A percentile compares a stretch with the other conserved stretches of the same genome.
phyloP scores from a whole-genome alignment of 2,888 invertebrate genomes.

The Dasypolia templi region DNA sequence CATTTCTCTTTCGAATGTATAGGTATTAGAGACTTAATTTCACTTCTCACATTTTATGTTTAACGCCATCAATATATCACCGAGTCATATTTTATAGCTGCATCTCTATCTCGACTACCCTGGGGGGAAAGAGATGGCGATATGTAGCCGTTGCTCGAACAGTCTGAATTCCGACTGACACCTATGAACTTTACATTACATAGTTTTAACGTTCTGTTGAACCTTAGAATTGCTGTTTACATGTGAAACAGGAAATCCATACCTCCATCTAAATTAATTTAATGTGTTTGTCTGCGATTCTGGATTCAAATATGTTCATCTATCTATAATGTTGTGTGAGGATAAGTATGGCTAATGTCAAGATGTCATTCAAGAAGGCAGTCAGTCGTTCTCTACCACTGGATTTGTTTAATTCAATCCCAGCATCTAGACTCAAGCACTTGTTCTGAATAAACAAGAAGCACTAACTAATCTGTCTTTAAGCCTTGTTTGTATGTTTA shows the following conservation, averaged over 20 bases:
- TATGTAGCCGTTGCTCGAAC: conserved; percentile 48
- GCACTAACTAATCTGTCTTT: conserved; percentile 10
- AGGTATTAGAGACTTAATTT: conserved; percentile 47
- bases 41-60: conserved; percentile 49
- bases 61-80: conserved; percentile 53
- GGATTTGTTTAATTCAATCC: conserved; percentile 35
- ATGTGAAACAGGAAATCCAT: conserved; percentile 45
- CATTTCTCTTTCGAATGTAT: conserved; percentile 44
- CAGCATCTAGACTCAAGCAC: conserved; percentile 24
- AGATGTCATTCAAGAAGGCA: conserved; percentile 22
- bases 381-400: conserved; percentile 19
- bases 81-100: conserved; percentile 22
- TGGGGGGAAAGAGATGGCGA: conserved; percentile 47
- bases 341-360: not conserved
- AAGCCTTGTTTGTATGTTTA: conserved; percentile 23
- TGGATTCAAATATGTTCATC: conserved; percentile 9
- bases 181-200: conserved; percentile 63
- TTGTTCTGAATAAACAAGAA: conserved; percentile 49
- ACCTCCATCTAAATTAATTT: conserved; percentile 7
- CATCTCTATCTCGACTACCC: conserved; percentile 38
- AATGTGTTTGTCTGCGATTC: conserved; percentile 9
- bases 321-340: not conserved
- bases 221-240: conserved; percentile 52
- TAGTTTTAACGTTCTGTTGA: conserved; percentile 62
- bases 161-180: conserved; percentile 62